Base-by-base conservation (phyloP, 1,140 invertebrate genomes). In the Heterodera carotae region DNA sequence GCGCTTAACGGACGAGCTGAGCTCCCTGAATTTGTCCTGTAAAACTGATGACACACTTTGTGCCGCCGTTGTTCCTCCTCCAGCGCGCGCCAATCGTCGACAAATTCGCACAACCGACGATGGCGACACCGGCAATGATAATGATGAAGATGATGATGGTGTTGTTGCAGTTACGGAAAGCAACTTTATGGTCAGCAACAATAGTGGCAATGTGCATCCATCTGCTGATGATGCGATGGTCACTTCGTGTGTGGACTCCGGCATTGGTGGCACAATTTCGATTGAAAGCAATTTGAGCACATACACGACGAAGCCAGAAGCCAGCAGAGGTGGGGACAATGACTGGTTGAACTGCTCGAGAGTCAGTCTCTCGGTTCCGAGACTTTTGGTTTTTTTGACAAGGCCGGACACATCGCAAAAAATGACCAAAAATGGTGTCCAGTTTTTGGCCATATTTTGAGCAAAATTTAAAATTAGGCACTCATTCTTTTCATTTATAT, bases 211-310 rank as follows among this genome's bases (percentile, higher is more conserved):
- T 31, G 33, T 18, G 5, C 22, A 33, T 15, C 27, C 43, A 8
- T 62, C 72, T 10, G 6, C 39, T 43, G 39, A 6, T 12, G 56
- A 27, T 22, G 64, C 62, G 36, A 77, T 77, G 69, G 68, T 77
- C 36, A 72, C 76, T 29, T 77, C 76, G 10, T 77, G 76, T 62
- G 76, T 77, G 8, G 76, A 77, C 68, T 77, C 76, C 12, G 76
- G 76, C 56, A 77, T 77, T 56, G 76, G 66, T 29, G 56, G 56
- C 12, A 76, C 75, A 76, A 56, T 76, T 67, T 77, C 76, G n/a
- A 77, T 69, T 31, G 76, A 77, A 33, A 75, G 69, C 53, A 71
- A 77, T 71, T 62, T 77, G 72, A 77, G 76, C 36, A n/a, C 67
- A 4, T 64, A 56, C 43, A 27, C 67, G n/a, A n/a, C n/a, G n/a